phyloP scores from a whole-genome alignment of 2,888 invertebrate genomes.

The Hermaeophaga mercurialis region DNA sequence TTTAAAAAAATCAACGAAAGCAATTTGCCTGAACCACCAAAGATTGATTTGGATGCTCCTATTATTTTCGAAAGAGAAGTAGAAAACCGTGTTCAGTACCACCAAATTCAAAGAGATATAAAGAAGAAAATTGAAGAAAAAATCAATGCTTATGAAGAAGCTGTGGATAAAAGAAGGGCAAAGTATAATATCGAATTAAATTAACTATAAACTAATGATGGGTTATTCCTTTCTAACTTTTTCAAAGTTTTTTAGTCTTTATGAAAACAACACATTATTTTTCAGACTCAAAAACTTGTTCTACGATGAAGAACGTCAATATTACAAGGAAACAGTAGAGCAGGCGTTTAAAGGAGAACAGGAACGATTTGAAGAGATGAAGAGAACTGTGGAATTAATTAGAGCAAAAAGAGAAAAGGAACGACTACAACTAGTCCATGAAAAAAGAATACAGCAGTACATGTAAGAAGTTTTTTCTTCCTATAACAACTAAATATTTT shows the following conservation, averaged over 20 bases:
- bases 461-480: constrained; percentile 37
- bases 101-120: constrained; percentile 43
- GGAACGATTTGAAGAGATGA: constrained; percentile 60
- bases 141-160: constrained; percentile 47
- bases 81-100: constrained; percentile 33
- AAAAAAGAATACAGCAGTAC: constrained; percentile 58
- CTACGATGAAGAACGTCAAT: constrained; percentile 60
- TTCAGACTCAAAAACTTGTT: constrained; percentile 59
- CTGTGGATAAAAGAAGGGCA: constrained; percentile 55
- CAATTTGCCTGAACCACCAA: neutral
- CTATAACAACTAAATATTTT: too few relatives aligned
- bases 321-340: constrained; percentile 62
- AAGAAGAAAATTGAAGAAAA: constrained; percentile 47
- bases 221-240: too few relatives aligned
- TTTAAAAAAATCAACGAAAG: constrained; percentile 7
- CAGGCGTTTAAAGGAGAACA: constrained; percentile 61
- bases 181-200: constrained; percentile 47
- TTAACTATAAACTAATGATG: too few relatives aligned
- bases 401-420: constrained; percentile 61
- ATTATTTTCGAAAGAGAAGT: constrained; percentile 33
- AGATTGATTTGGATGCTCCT: too few relatives aligned
- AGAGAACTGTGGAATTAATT: constrained; percentile 57
- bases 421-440: constrained; percentile 58
- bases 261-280: too few relatives aligned
- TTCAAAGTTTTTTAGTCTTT: too few relatives aligned